Base-by-base conservation (phyloP, 1,140 invertebrate genomes). In the Colletes gigas region DNA sequence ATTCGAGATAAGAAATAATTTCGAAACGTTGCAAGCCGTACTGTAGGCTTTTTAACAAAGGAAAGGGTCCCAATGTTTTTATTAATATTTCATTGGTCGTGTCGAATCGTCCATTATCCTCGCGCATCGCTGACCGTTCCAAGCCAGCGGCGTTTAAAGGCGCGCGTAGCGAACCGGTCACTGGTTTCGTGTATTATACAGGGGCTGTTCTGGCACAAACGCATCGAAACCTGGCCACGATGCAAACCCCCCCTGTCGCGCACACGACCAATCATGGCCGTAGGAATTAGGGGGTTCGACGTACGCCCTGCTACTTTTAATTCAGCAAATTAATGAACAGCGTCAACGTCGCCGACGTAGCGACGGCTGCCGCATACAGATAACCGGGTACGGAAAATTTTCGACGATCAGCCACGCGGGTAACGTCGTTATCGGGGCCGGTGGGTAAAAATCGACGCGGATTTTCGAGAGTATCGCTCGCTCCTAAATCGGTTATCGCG, bases 271-370 rank as follows among this genome's bases (percentile, higher is more conserved):
- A 81, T 83, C 84, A 78, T 73, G 60, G 60, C 65, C 65, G 78
- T 67, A 83, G 81, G 74, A 87, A 87, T 86, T 86, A 83, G 85
- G 85, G 44, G 81, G 85, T 74, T 86, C 81, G 84, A 77, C 65
- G 84, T 74, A 71, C 78, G 55, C 60, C 66, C 39, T n/a, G 60
- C 47, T 70, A 63, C 84, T 75, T 82, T 86, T 81, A 83, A 77
- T 57, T 62, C 78, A 54, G 21, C 78, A 70, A 87, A 86, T 86
- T 86, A 87, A 87, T 78, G 84, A 87, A 86, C 85, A 81, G n/a
- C 77, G 85, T 78, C 74, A 75, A 86, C 77, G 69, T 85, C 81
- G 84, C 47, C 73, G 72, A 68, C 84, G 75, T 68, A 69, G 67
- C 74, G 78, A 83, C 81, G 50, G 52, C n/a, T 10, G 59, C 12